These are phyloP conservation scores for Setophaga coronata DNA, from an alignment of 2,113 vertebrate species.

Conservation along the genomic window DNA sequence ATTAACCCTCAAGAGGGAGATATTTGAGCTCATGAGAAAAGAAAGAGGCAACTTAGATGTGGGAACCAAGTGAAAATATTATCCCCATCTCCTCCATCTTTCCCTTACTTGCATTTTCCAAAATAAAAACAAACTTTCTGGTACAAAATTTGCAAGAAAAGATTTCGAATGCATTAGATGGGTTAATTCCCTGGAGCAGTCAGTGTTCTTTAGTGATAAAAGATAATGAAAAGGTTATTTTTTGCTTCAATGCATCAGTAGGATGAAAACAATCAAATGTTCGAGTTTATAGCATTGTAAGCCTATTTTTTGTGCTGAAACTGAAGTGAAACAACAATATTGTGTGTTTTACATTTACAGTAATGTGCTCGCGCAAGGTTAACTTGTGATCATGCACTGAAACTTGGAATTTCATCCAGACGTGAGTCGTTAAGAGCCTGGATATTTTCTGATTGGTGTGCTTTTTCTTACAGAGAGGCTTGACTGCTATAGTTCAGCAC, in stretches of 20 bases:
- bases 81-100: neutral
- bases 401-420: slow-evolving; percentile 5
- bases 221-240: slow-evolving; percentile 47
- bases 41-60: neutral
- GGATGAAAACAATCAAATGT: neutral
- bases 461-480: neutral
- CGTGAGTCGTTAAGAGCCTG: neutral
- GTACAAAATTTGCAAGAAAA: slow-evolving; percentile 11
- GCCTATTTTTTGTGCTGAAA: slow-evolving; percentile 50
- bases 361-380: slow-evolving; percentile 25
- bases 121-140: neutral
- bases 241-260: slow-evolving; percentile 47
- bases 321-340: slow-evolving; percentile 17
- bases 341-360: slow-evolving; percentile 25
- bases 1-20: neutral
- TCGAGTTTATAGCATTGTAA: slow-evolving; percentile 26
- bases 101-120: neutral
- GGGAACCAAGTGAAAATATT: neutral
- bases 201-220: slow-evolving; percentile 1
- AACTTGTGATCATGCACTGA: slow-evolving; percentile 22
- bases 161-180: slow-evolving; percentile 22
- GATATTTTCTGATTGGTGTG: neutral
- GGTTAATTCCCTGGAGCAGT: slow-evolving; percentile 50
- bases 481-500: neutral
- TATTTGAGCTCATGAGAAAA: neutral